These are phyloP conservation scores for Xenus cinereus DNA, from an alignment of 2,113 vertebrate species.

Conservation along the genomic window DNA sequence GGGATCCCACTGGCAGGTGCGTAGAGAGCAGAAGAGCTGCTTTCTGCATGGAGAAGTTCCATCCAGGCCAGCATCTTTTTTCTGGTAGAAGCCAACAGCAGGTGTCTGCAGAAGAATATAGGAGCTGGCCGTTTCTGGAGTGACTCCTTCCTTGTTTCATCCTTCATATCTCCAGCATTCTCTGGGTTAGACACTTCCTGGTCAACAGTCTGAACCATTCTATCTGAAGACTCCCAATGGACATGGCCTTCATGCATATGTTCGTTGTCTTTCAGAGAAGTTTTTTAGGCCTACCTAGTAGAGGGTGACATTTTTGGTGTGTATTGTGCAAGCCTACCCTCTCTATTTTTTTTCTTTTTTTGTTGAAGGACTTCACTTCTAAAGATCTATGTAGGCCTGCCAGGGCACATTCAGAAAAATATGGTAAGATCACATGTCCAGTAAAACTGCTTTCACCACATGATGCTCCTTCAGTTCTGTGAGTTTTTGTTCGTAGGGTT, in stretches of 20 bases:
- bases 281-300: not conserved
- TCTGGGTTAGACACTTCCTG: not conserved
- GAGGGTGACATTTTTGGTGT: not conserved
- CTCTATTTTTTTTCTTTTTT: not conserved
- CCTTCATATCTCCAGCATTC: not conserved
- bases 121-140: not conserved
- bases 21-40: not conserved
- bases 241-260: not conserved
- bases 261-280: not conserved
- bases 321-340: not conserved
- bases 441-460: not conserved
- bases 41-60: not conserved
- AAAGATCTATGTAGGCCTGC: not conserved
- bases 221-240: not conserved
- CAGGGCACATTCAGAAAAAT: not conserved
- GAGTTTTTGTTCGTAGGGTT: not conserved
- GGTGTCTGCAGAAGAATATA: not conserved
- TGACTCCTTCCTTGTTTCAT: not conserved
- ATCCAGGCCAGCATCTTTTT: not conserved
- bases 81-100: not conserved
- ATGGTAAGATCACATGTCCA: not conserved
- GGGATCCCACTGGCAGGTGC: fast-evolving
- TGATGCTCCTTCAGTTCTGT: not conserved
- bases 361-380: not conserved
- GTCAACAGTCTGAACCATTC: not conserved